Percentiles rank a stretch among this genome's conserved stretches.
Evolutionary conservation across 1,140 invertebrate species (phyloP).

Genomic region (honey bee (Apis mellifera)): DNA sequence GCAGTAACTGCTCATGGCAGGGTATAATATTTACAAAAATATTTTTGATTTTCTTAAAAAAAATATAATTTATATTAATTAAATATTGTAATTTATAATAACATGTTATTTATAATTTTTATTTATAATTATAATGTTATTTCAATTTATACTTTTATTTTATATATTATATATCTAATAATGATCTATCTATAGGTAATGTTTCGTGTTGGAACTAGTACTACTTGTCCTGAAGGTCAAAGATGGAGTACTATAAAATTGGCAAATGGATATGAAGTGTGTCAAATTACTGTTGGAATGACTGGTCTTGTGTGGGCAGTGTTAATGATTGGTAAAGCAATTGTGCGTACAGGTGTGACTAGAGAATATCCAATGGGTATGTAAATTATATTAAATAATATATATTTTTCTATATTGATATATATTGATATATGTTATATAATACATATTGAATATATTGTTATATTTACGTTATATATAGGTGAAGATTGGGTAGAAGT

Average conservation of each 20-base stretch:
- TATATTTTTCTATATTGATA: not conserved
- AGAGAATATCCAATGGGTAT: constrained; percentile 87
- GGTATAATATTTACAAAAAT: constrained; percentile 78
- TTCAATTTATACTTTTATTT: not conserved
- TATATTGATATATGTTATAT: constrained; percentile 5
- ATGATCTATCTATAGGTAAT: constrained; percentile 84
- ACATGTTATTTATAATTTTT: not conserved
- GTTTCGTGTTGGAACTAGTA: constrained; percentile 90
- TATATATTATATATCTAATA: not conserved
- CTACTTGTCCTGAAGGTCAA: constrained; percentile 91
- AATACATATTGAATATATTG: not conserved
- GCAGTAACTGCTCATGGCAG: constrained; percentile 94
- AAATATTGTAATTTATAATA: not conserved
- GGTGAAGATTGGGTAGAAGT: constrained; percentile 92
- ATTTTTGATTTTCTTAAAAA: constrained; percentile 16
- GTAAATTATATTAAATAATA: constrained; percentile 3
- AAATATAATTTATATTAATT: not conserved
- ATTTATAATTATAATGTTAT: not conserved
- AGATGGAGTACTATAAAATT: constrained; percentile 90
- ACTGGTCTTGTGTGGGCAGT: constrained; percentile 93
- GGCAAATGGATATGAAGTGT: constrained; percentile 89
- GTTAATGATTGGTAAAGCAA: constrained; percentile 89
- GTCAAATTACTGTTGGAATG: constrained; percentile 91
- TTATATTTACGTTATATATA: constrained; percentile 59
- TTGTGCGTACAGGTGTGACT: constrained; percentile 90